Evolutionary conservation across 2,888 invertebrate genomes (phyloP), one percentile per base, ranked within the genome.

Genomic region (Aphelenchoides bicaudatus): DNA sequence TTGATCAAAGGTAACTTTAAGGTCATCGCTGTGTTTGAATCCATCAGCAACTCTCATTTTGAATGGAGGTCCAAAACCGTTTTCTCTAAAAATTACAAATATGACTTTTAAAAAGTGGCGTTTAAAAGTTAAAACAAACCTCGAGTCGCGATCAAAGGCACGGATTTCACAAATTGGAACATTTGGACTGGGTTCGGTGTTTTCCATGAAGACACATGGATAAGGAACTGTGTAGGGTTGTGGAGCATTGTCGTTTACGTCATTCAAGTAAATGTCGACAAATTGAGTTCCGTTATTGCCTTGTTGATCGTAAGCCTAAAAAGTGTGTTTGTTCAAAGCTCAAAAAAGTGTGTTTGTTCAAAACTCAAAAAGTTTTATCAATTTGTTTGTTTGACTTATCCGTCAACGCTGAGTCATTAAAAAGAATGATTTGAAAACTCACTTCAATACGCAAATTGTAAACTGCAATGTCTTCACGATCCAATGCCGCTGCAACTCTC

Each of bases 41-140:
- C 55, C 50, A 13, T 57, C 39, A 13, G 50, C 59, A 19, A 78
- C 30, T 31, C 67, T 64, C 71, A 78, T 73, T 8, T 90, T 88
- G 85, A 93, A 93, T n/a, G 93, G 92, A 39, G 93, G 92, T 0
- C 93, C 93, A 79, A 92, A 92, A n/a, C n/a, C n/a, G n/a, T 76
- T 89, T 90, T 80, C 90, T 0, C 89, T 39, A 64, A 52, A 10
- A n/a, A 34, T 10, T 34, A n/a, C 34, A 10, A n/a, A n/a, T n/a
- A n/a, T n/a, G n/a, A n/a, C n/a, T n/a, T n/a, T n/a, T n/a, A n/a
- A n/a, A n/a, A 10, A n/a, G n/a, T 34, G 10, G 34, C n/a, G 34
- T 34, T 10, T 34, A n/a, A 34, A n/a, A 10, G n/a, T n/a, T 10
- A 34, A 85, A 79, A 91, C 91, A 78, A 49, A 73, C 73, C 62